Base-by-base conservation (phyloP, 2,797 vertebrate species). In the Myotis findleyi region DNA sequence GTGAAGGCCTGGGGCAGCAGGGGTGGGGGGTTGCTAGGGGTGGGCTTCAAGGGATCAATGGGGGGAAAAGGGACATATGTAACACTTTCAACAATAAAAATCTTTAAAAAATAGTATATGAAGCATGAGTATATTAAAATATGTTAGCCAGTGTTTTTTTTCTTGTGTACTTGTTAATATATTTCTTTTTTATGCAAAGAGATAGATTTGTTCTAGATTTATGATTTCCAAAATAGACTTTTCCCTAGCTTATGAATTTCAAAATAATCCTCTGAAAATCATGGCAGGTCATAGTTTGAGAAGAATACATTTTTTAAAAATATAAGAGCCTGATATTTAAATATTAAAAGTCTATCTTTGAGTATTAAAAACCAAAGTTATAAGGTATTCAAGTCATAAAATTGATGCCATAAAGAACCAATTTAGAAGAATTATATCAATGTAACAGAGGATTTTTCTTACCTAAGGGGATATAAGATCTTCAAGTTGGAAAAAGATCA, bases 161-260 rank as follows among this genome's bases (percentile, higher is more conserved):
- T n/a, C 27, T 59, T 77, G 94, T 30, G 57, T 1, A 57, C 23
- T 27, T 59, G 4, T 59, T 59, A 59, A 59, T 59, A 7, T 72
- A 77, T 77, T 96, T 91, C 10, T 95, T 68, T 94, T 95, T 73
- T 72, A 81, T 81, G 33, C 16, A 91, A 95, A 55, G 7, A 82
- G 25, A 84, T 33, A 87, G 38, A 87, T 66, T 7, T 90, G 16
- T 71, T 87, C 23, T 72, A 90, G 38, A 86, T 38, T 73, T 82
- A 20, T 66, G 49, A 91, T 89, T 79, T 93, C 79, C 75, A 89
- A 62, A 89, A 55, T 53, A 79, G 62, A 89, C 14, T 64, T 92
- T 73, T 91, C 18, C 57, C 93, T 89, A 87, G 49, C 55, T 89
- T 89, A 73, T 36, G 17, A 89, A 94, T 96, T 95, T 95, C 57